Evolutionary conservation across 2,888 invertebrate genomes (phyloP).

Genomic region (Cerastis rubricosa): DNA sequence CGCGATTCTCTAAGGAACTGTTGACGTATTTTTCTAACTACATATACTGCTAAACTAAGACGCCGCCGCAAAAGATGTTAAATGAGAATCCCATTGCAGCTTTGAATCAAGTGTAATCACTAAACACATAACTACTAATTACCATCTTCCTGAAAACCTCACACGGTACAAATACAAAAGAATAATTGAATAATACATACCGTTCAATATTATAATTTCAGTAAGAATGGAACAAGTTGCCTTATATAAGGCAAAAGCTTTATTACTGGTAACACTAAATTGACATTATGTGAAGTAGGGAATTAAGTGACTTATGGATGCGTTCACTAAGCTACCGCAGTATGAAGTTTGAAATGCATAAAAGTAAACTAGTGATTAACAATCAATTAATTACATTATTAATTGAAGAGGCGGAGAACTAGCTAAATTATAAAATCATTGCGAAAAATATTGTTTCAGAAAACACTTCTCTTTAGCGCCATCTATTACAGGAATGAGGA

Average conservation of each 20-base stretch:
- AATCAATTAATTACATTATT: neutral
- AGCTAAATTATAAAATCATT: rapidly evolving
- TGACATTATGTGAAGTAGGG: constrained; percentile 71
- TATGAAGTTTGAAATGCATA: neutral
- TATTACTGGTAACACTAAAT: constrained; percentile 60
- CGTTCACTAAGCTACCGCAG: constrained; percentile 49
- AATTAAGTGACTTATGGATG: constrained; percentile 40
- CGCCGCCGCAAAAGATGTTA: no score
- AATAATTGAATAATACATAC: no score
- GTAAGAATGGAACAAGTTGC: neutral
- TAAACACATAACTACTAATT: no score
- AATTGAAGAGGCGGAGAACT: neutral
- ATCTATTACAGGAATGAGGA: constrained; percentile 3
- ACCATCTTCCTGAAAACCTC: no score
- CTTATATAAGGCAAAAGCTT: constrained; percentile 7
- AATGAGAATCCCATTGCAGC: no score
- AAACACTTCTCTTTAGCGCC: neutral
- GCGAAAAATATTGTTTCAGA: neutral
- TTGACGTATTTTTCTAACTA: no score
- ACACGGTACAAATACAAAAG: no score
- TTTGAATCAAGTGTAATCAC: no score
- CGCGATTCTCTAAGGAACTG: no score
- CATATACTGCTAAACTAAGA: no score
- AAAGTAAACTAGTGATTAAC: neutral
- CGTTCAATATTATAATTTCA: neutral